Conservation (phyloP, 2,888 invertebrate species). For the Zaprionus obscuricornis region DNA sequence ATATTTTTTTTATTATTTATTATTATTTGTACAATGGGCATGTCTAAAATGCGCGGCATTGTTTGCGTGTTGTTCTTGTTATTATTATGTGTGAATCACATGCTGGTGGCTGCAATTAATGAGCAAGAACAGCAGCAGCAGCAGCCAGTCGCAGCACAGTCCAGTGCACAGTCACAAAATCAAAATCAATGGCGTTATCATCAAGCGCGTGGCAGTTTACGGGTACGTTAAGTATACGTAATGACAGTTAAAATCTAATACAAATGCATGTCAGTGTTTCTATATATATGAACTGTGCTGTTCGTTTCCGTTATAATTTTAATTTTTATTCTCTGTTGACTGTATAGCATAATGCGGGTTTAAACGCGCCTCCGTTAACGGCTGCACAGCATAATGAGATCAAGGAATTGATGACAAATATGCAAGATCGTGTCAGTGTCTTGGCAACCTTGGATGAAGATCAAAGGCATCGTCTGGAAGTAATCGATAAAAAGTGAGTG, state of each 20-base stretch:
- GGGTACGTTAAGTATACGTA: constrained; percentile 56
- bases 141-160: neutral
- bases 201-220: constrained; percentile 31
- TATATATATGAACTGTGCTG: neutral
- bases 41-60: constrained; percentile 1
- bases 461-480: constrained; percentile 80
- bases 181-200: too few species aligned
- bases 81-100: constrained; percentile 13
- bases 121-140: neutral
- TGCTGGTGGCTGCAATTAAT: neutral
- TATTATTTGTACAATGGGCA: too few species aligned
- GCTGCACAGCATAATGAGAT: constrained; percentile 48
- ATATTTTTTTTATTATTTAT: too few species aligned
- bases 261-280: neutral
- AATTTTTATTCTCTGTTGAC: neutral
- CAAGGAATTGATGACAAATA: constrained; percentile 74
- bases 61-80: constrained; percentile 8
- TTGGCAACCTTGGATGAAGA: constrained; percentile 81
- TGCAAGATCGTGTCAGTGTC: constrained; percentile 81
- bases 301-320: neutral
- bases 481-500: constrained; percentile 82
- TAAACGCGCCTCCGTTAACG: neutral
- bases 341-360: constrained; percentile 3
- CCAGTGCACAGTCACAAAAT: neutral
- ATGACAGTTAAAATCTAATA: neutral